These are phyloP conservation scores for Hemichromis elongatus DNA, from an alignment of 2,113 vertebrate species.

Conservation along the genomic window DNA sequence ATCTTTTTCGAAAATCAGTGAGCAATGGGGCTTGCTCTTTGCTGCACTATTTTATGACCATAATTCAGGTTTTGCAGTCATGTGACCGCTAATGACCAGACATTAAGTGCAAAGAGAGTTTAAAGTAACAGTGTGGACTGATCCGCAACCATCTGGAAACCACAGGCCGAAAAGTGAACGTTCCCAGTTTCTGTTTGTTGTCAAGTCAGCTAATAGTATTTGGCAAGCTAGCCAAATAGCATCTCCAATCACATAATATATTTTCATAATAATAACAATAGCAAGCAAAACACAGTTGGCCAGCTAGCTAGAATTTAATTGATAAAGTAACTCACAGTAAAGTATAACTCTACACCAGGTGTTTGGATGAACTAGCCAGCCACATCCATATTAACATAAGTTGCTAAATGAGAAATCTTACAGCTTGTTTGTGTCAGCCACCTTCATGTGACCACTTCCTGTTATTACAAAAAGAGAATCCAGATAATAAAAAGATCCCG, in stretches of 20 bases:
- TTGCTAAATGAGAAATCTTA: background rate
- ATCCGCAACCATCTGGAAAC: background rate
- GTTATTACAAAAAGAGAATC: background rate
- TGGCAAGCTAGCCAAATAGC: background rate
- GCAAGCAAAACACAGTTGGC: background rate
- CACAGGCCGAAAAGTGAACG: background rate
- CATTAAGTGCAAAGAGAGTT: background rate
- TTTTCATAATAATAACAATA: background rate
- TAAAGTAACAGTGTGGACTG: fast-evolving
- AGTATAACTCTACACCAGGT: background rate
- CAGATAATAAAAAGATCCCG: background rate
- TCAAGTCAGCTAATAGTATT: background rate
- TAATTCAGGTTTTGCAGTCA: background rate
- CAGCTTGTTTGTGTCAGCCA: fast-evolving
- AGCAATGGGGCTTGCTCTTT: background rate
- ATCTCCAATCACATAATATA: background rate
- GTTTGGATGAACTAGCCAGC: background rate
- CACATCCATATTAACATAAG: background rate
- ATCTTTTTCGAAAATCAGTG: background rate
- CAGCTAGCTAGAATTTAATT: background rate
- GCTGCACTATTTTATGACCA: background rate
- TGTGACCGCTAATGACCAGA: fast-evolving
- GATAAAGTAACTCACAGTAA: background rate
- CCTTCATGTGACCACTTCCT: background rate
- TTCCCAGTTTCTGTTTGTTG: background rate